Conservation (phyloP, 2,797 vertebrate genomes). For the Emydoidea blandingii region DNA sequence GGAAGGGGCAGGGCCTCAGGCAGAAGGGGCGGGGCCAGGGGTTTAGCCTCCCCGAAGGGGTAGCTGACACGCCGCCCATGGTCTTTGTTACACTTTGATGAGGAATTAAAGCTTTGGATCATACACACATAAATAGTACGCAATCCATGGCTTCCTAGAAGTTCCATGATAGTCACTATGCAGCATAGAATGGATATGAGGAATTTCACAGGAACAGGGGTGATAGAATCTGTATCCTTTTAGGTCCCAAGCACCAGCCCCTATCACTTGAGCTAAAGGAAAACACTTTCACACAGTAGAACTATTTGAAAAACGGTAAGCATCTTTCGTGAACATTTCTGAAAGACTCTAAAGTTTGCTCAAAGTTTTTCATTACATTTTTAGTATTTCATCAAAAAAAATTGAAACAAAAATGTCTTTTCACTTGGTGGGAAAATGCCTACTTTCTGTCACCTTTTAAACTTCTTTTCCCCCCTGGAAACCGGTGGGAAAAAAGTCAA, state of each 20-base stretch:
- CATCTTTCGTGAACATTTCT: background rate
- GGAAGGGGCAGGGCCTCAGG: too few relatives aligned
- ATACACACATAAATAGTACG: background rate
- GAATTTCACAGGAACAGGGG: background rate
- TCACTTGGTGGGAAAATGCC: background rate
- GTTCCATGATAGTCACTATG: fast-evolving
- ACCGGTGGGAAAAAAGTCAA: background rate
- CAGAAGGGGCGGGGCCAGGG: too few relatives aligned
- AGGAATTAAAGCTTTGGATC: background rate
- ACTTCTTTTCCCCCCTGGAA: background rate
- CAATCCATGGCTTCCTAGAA: fast-evolving
- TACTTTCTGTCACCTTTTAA: background rate
- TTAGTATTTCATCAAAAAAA: background rate
- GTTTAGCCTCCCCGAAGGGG: too few relatives aligned
- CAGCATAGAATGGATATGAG: fast-evolving
- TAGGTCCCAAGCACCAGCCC: background rate
- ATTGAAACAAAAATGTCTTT: background rate
- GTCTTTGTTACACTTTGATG: background rate
- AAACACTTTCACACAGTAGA: background rate
- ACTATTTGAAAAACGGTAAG: background rate
- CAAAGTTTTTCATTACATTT: background rate
- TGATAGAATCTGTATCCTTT: background rate
- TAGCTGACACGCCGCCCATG: too few relatives aligned
- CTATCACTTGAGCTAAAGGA: background rate
- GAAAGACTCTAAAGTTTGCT: background rate